These are phyloP conservation scores for Antheraea assamensis DNA, from an alignment of 2,888 invertebrate genomes.

Conservation along the genomic window DNA sequence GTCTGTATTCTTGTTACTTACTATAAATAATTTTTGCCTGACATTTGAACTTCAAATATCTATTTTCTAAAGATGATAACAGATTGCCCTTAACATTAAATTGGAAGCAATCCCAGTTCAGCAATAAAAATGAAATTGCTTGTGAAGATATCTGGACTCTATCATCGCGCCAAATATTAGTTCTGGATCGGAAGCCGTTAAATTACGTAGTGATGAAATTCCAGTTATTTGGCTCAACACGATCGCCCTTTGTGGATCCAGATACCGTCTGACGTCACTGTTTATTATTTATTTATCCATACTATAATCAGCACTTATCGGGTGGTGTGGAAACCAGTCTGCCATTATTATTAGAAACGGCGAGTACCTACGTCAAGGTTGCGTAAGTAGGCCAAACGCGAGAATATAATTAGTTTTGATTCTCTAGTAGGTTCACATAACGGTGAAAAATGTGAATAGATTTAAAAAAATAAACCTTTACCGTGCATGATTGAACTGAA, in stretches of 20 bases:
- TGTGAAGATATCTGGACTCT: constrained; percentile 16
- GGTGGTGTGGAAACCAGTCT: constrained; percentile 56
- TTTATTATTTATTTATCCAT: constrained; percentile 45
- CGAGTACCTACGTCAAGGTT: constrained; percentile 70
- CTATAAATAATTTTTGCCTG: not conserved
- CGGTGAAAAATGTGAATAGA: not conserved
- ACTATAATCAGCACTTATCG: constrained; percentile 50
- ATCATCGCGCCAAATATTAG: constrained; percentile 15
- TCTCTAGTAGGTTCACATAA: constrained; percentile 21
- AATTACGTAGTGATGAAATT: constrained; percentile 17
- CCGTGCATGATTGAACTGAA: not conserved
- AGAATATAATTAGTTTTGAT: constrained; percentile 45
- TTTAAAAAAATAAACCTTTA: constrained; percentile 5
- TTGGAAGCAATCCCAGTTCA: not conserved
- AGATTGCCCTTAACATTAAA: not conserved
- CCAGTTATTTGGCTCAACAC: constrained; percentile 9
- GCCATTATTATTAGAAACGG: constrained; percentile 66
- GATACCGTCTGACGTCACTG: constrained; percentile 19
- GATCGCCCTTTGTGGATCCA: constrained; percentile 22
- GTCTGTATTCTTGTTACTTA: not conserved
- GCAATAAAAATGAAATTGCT: constrained; percentile 17
- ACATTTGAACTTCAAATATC: too few species aligned
- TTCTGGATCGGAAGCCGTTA: constrained; percentile 14
- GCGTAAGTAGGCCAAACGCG: constrained; percentile 69
- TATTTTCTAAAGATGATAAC: not conserved